These are phyloP conservation scores for Drosophila picticornis DNA, from an alignment of 2,888 invertebrate species.

Conservation along the genomic window DNA sequence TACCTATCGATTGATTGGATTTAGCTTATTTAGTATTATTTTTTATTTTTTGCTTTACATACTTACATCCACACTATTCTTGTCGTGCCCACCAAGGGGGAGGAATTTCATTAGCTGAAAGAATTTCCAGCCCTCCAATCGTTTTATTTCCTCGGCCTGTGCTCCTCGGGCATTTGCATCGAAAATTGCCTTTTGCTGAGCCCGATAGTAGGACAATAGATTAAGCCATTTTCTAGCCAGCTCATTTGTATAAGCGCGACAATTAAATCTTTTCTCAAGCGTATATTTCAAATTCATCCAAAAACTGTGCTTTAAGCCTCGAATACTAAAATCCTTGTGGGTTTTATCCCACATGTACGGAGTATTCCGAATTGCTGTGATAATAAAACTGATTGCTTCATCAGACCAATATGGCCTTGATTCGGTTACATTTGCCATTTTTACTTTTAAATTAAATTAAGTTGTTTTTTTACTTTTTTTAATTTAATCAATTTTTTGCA, in stretches of 20 bases:
- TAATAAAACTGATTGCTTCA: slow-evolving; percentile 43
- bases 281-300: slow-evolving; percentile 55
- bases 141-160: slow-evolving; percentile 47
- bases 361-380: slow-evolving; percentile 50
- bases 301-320: slow-evolving; percentile 50
- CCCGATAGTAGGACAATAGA: slow-evolving; percentile 47
- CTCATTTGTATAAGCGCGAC: slow-evolving; percentile 50
- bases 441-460: background rate
- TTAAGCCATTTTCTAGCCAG: slow-evolving; percentile 52
- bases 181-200: slow-evolving; percentile 49
- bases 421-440: slow-evolving; percentile 38
- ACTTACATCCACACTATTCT: slow-evolving; percentile 42
- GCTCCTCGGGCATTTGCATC: slow-evolving; percentile 51
- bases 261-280: slow-evolving; percentile 44
- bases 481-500: slow-evolving; percentile 8
- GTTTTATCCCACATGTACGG: slow-evolving; percentile 57
- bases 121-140: slow-evolving; percentile 54
- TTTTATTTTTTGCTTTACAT: background rate
- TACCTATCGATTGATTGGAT: slow-evolving; percentile 14
- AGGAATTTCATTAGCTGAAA: slow-evolving; percentile 44
- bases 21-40: background rate
- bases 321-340: slow-evolving; percentile 51
- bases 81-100: slow-evolving; percentile 30
- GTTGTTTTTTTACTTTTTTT: background rate
- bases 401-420: slow-evolving; percentile 52